Evolutionary conservation across 2,113 vertebrate genomes (phyloP), one percentile per base, ranked within the genome.

Genomic region (Oreochromis niloticus): DNA sequence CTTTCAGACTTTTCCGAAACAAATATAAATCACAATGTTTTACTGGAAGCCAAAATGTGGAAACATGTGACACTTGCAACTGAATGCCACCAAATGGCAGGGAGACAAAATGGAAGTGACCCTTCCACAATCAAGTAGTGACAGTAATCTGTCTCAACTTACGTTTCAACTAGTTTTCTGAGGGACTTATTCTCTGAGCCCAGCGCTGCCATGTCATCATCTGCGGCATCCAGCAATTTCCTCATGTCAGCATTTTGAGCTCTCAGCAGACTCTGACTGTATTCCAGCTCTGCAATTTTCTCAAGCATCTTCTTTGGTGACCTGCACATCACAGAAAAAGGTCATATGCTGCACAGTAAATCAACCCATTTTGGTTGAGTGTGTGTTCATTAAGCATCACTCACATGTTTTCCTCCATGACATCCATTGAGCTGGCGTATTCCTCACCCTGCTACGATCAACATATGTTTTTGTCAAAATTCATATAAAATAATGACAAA

Each of bases 121-220:
- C 30, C 13, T 43, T 83, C 14, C 19, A 50, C 19, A 32, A 32
- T 12, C 30, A 19, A 50, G 16, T 55, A 13, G 24, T 43, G 24
- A 36, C 2, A 17, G 9, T 22, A 17, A 54, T 34, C 46, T 73
- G 30, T 24, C 14, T 71, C 9, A 9, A 30, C n/a, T 81, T 89
- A 95, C 95, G 0, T 12, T 83, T 92, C 87, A n/a, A 93, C 83
- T 90, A 92, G 84, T 88, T 92, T 89, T 54, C 52, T 89, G 34
- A 95, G 89, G 6, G 3, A 1, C 7, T 22, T 3, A 6, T 94
- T 95, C 32, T 94, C 92, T 11, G 84, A 88, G 59, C 91, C 90
- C 52, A 94, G 85, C 14, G 7, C 0, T n/a, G 85, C 81, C 16
- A 93, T 68, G 7, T 95, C 93, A 10, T 94, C 93, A 30, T 95